Conservation (phyloP, 2,888 invertebrate species). For the Nymphalis polychloros region DNA sequence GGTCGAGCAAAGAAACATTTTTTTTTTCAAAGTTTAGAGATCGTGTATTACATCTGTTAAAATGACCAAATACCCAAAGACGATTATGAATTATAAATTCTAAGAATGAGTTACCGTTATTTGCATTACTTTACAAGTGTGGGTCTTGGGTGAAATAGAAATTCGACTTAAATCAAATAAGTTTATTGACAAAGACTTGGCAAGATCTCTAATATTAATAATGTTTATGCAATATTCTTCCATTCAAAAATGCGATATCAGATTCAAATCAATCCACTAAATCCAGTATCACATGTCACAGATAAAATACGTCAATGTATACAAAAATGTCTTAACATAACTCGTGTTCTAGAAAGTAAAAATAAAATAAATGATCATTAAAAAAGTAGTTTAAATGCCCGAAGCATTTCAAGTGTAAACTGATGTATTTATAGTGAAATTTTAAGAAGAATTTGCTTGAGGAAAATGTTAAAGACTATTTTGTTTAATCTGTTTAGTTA, state of each 20-base stretch:
- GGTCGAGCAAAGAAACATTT: no score
- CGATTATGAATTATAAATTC: background rate
- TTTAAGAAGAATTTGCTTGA: no score
- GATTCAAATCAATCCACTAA: constrained; percentile 11
- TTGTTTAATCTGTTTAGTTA: no score
- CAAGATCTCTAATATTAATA: background rate
- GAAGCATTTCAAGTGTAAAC: no score
- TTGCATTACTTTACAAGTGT: background rate
- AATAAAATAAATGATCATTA: background rate
- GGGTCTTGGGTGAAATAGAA: background rate
- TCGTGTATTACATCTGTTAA: no score
- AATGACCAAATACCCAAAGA: no score
- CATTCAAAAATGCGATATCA: background rate
- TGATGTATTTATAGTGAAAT: no score
- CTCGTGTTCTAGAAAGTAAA: background rate
- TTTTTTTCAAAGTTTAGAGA: no score
- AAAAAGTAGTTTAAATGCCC: background rate
- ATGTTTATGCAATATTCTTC: background rate
- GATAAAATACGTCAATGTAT: constrained; percentile 7
- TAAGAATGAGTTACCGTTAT: constrained; percentile 18
- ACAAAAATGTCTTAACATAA: background rate
- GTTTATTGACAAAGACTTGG: constrained; percentile 3
- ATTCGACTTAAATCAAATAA: constrained; percentile 12
- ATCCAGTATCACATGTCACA: constrained; percentile 2
- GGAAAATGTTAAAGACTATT: background rate